Evolutionary conservation across 2,888 invertebrate genomes (phyloP).

Genomic region (Cybosia mesomella): DNA sequence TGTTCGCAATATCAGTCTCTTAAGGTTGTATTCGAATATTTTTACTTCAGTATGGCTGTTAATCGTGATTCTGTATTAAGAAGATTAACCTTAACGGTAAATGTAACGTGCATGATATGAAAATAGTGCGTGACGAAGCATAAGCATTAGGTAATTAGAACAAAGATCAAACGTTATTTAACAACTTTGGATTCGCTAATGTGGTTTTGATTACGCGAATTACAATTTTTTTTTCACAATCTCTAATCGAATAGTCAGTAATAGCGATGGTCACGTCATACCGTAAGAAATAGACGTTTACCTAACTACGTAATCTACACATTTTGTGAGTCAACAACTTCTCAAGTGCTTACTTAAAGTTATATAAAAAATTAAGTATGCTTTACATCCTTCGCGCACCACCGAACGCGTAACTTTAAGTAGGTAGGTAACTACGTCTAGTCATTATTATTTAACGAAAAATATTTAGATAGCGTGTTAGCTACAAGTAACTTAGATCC

Average conservation of each 20-base stretch:
- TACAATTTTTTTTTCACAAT: conserved; percentile 70
- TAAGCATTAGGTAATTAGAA: conserved; percentile 61
- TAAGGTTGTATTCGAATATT: background rate
- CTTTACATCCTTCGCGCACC: conserved; percentile 49
- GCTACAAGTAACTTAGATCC: conserved; percentile 42
- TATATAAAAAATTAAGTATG: conserved; percentile 51
- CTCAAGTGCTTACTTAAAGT: conserved; percentile 49
- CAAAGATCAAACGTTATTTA: conserved; percentile 58
- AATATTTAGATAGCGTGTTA: conserved; percentile 45
- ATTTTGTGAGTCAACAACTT: conserved; percentile 55
- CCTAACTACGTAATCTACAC: conserved; percentile 55
- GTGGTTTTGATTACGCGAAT: conserved; percentile 81
- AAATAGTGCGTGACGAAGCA: conserved; percentile 65
- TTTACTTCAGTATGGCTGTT: background rate
- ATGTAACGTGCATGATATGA: background rate
- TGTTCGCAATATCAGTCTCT: too few species aligned
- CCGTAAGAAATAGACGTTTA: conserved; percentile 66
- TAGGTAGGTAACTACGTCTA: conserved; percentile 31
- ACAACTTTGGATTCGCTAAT: conserved; percentile 73
- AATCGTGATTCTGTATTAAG: background rate
- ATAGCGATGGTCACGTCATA: conserved; percentile 67
- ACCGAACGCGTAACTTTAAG: conserved; percentile 36
- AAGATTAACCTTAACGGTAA: background rate
- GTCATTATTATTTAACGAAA: conserved; percentile 44
- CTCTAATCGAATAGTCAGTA: conserved; percentile 55